Conservation (phyloP, 1,140 invertebrate genomes). For the Caenorhabditis briggsae region DNA sequence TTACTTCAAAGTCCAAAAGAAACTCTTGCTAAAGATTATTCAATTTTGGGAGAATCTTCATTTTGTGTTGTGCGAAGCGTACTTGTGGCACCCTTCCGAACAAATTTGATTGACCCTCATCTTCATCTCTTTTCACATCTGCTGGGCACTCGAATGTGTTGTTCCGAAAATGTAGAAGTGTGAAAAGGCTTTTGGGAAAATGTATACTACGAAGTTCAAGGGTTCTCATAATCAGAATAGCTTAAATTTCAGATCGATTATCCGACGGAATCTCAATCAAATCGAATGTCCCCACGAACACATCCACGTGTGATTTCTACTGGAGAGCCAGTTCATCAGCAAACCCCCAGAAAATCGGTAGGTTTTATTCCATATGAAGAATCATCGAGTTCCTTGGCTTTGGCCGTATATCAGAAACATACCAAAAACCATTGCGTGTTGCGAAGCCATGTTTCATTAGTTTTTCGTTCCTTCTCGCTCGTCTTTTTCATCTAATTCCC, state of each 20-base stretch:
- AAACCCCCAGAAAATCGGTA: slow-evolving; percentile 42
- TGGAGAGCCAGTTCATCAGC: neutral
- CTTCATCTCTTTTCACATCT: slow-evolving; percentile 35
- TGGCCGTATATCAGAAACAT: neutral
- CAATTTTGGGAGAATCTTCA: slow-evolving; percentile 37
- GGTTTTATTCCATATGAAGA: neutral
- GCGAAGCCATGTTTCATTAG: slow-evolving; percentile 38
- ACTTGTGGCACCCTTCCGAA: neutral
- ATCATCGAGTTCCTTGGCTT: neutral
- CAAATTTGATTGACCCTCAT: slow-evolving; percentile 48
- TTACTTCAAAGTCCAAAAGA: neutral
- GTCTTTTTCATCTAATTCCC: slow-evolving; percentile 46
- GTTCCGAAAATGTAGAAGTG: neutral
- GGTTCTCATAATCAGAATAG: neutral
- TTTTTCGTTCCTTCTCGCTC: slow-evolving; percentile 21
- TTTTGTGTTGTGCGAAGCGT: neutral
- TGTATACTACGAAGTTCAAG: neutral
- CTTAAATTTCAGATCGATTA: slow-evolving; percentile 85
- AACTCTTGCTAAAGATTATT: neutral
- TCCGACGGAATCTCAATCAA: slow-evolving; percentile 83
- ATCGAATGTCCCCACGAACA: slow-evolving; percentile 24
- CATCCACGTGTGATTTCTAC: neutral
- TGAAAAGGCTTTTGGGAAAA: neutral
- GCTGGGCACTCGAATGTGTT: neutral
- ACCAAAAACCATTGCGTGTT: neutral